A percentile compares a stretch with the other conserved stretches of the same genome.
These are phyloP conservation scores for Calcarius lapponicus DNA, from an alignment of 2,797 vertebrate genomes.

Conservation along the genomic window DNA sequence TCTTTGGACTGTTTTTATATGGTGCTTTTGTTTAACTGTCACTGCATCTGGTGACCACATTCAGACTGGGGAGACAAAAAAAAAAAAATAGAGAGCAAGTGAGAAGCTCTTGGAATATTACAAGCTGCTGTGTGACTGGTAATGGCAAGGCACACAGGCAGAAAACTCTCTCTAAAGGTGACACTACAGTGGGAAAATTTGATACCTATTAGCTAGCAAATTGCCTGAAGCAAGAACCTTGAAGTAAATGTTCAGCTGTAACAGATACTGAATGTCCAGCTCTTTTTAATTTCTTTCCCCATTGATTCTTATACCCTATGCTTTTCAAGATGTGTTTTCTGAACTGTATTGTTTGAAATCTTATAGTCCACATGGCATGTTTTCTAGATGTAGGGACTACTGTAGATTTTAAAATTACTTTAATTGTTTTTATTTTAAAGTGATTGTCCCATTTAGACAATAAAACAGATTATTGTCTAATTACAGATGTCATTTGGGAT, in stretches of 20 bases:
- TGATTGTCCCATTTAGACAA: background rate
- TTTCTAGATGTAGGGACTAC: background rate
- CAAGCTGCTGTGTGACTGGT: constrained; percentile 32
- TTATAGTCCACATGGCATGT: background rate
- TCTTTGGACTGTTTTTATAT: background rate
- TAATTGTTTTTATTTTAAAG: background rate
- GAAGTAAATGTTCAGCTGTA: background rate
- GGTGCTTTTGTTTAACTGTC: background rate
- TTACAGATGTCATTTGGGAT: background rate
- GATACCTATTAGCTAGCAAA: background rate
- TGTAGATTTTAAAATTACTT: background rate
- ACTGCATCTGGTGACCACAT: constrained; percentile 51
- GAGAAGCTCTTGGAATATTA: constrained; percentile 66
- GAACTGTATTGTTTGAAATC: background rate
- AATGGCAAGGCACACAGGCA: constrained; percentile 13
- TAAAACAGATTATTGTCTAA: background rate
- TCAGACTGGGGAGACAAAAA: constrained; percentile 20
- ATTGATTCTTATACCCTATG: background rate
- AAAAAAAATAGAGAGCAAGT: background rate
- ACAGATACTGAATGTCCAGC: background rate
- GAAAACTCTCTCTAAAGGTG: background rate
- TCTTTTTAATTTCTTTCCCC: background rate
- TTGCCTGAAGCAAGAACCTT: background rate
- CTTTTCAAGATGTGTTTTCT: background rate
- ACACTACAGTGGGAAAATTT: constrained; percentile 37